Percentiles rank a stretch among this genome's conserved stretches.
Evolutionary conservation across 2,797 vertebrate genomes (phyloP).

Genomic region (Tapirus indicus): DNA sequence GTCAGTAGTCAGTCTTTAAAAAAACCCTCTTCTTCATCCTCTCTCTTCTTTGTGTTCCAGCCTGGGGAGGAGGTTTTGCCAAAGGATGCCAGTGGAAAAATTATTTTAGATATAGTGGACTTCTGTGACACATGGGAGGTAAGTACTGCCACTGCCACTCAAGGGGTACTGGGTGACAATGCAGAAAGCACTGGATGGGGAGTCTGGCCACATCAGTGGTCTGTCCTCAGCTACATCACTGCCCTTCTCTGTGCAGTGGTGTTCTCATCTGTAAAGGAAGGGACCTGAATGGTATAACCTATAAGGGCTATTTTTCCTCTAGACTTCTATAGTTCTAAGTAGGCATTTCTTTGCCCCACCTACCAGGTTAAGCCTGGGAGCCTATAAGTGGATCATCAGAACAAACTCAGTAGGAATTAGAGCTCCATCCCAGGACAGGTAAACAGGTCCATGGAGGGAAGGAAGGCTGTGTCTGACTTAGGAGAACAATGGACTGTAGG

Average conservation of each 20-base stretch:
- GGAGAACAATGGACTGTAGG: not conserved
- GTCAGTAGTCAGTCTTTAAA: not conserved
- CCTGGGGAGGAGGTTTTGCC: slow-evolving; percentile 72
- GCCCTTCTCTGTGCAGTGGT: not conserved
- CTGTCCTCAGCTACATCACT: not conserved
- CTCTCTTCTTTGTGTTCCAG: not conserved
- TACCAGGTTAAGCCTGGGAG: not conserved
- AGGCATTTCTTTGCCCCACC: not conserved
- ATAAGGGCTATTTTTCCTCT: not conserved
- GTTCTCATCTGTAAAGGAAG: not conserved
- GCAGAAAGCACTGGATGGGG: not conserved
- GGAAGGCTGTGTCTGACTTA: not conserved
- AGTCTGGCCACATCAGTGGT: not conserved
- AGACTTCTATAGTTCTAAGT: not conserved
- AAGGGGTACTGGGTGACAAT: no score
- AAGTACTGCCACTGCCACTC: not conserved
- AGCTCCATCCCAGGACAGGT: no score
- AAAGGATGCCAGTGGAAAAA: slow-evolving; percentile 41
- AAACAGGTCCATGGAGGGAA: no score
- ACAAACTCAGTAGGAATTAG: not conserved
- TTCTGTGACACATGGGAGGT: slow-evolving; percentile 71
- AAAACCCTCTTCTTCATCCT: not conserved
- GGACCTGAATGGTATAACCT: not conserved
- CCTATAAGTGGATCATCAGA: not conserved
- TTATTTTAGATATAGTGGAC: slow-evolving; percentile 47